These are phyloP conservation scores for Decapterus maruadsi DNA, from an alignment of 2,797 vertebrate genomes.

Conservation along the genomic window DNA sequence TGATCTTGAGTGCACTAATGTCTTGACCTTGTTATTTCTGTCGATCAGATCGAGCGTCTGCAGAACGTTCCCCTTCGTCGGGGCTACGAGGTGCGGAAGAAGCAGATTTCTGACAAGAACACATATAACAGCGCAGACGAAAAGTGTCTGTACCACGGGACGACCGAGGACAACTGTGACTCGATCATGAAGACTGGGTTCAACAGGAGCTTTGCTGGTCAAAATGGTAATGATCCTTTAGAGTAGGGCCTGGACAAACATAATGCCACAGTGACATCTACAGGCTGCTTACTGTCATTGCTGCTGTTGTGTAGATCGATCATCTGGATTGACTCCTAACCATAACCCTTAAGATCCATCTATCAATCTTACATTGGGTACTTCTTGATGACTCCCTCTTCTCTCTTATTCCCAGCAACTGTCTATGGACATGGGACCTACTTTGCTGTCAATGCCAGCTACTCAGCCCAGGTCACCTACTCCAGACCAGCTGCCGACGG, in stretches of 20 bases:
- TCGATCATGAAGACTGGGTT: constrained; percentile 77
- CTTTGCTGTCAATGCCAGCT: constrained; percentile 74
- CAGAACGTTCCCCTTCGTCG: constrained; percentile 76
- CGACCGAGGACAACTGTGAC: constrained; percentile 50
- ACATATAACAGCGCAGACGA: constrained; percentile 41
- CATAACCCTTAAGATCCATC: not conserved
- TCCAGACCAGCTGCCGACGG: constrained; percentile 62
- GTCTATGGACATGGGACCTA: constrained; percentile 72
- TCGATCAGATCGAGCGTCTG: constrained; percentile 75
- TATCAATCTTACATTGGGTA: not conserved
- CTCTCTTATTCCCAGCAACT: constrained; percentile 61
- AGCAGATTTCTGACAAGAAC: constrained; percentile 69
- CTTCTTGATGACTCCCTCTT: not conserved
- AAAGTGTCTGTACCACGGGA: constrained; percentile 78
- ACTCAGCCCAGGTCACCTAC: constrained; percentile 63
- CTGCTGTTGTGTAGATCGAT: not conserved
- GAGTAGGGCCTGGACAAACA: not conserved
- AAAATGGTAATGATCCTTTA: constrained; percentile 74
- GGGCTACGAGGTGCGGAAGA: constrained; percentile 69
- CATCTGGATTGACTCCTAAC: not conserved
- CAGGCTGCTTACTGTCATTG: not conserved
- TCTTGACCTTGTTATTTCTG: not conserved
- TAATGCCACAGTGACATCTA: not conserved
- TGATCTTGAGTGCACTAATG: not conserved
- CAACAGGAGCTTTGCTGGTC: constrained; percentile 75